Base-by-base conservation (phyloP, 2,797 vertebrate species). In the Girardinus metallicus region DNA sequence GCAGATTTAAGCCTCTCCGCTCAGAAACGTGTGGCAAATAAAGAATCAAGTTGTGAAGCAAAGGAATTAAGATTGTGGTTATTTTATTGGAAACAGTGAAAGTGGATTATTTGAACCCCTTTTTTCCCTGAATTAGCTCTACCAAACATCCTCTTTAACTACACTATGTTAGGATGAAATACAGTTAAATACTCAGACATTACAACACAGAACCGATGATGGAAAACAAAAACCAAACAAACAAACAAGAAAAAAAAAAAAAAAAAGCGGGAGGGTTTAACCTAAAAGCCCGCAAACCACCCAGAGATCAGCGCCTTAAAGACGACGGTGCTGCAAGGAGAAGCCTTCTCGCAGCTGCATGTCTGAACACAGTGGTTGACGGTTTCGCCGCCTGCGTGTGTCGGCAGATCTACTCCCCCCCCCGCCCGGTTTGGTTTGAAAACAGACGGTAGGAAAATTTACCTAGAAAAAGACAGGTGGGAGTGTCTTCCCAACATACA, bases 111-210 rank as follows among this genome's bases (percentile, higher is more conserved):
- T 90, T 83, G 91, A 91, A 93, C 78, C 83, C 85, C 41, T 44
- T 44, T 44, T 88, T 91, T 93, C 93, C 94, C 94, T 95, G 94
- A 95, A 93, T 93, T 95, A 94, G 87, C 90, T 90, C 92, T 93
- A 94, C 82, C 81, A 88, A 92, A 91, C 75, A 91, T 84, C 85
- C 85, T 93, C 83, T 91, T 62, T 84, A 81, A 89, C 89, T 92
- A 90, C 74, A 86, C 86, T 86, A 94, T 85, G 88, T 92, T 90
- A 91, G 86, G 87, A 90, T 92, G 88, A 91, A 88, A 93, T 83
- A 93, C 92, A 88, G 89, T 90, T 90, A 92, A 91, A 94, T 90
- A 93, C 85, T 88, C 77, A 87, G 89, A 94, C 91, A 84, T 85
- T 90, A 92, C 89, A 86, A 94, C 88, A 94, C 88, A 92, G 88